Conservation (phyloP, 2,888 invertebrate genomes). For the Malachius bipustulatus region DNA sequence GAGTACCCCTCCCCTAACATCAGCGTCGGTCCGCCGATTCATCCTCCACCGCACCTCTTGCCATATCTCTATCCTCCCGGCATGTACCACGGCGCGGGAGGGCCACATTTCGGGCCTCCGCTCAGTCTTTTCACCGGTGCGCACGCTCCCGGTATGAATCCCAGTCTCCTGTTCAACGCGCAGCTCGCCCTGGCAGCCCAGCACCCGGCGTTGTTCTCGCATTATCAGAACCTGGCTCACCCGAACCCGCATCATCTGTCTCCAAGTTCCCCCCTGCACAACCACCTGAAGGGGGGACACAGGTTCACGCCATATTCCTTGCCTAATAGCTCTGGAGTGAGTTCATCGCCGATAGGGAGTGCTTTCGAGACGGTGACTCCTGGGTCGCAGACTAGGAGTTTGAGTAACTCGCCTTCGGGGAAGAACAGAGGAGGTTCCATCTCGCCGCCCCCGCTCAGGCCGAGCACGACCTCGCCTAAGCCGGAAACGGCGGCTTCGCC, state of each 20-base stretch:
- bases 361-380: constrained; percentile 87
- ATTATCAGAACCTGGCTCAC: constrained; percentile 50
- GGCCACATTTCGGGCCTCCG: constrained; percentile 55
- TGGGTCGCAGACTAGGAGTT: constrained; percentile 51
- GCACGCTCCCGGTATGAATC: constrained; percentile 62
- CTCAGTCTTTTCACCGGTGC: constrained; percentile 46
- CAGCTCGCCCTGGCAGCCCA: constrained; percentile 80
- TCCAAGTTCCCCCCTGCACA: constrained; percentile 50
- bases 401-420: constrained; percentile 48
- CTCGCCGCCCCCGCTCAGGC: constrained; percentile 45
- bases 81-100: constrained; percentile 61
- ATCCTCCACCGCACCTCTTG: constrained; percentile 76
- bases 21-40: constrained; percentile 85
- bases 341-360: constrained; percentile 55
- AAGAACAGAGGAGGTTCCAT: constrained; percentile 36
- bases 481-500: constrained; percentile 47
- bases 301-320: constrained; percentile 85
- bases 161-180: constrained; percentile 77
- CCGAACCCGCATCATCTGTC: constrained; percentile 48
- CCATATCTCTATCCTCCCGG: constrained; percentile 91
- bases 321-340: constrained; percentile 45
- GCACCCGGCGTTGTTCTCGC: constrained; percentile 64
- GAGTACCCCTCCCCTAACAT: constrained; percentile 81
- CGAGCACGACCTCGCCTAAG: constrained; percentile 44
- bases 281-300: constrained; percentile 59